phyloP scores from a whole-genome alignment of 2,113 vertebrate genomes.

The Propithecus coquereli region DNA sequence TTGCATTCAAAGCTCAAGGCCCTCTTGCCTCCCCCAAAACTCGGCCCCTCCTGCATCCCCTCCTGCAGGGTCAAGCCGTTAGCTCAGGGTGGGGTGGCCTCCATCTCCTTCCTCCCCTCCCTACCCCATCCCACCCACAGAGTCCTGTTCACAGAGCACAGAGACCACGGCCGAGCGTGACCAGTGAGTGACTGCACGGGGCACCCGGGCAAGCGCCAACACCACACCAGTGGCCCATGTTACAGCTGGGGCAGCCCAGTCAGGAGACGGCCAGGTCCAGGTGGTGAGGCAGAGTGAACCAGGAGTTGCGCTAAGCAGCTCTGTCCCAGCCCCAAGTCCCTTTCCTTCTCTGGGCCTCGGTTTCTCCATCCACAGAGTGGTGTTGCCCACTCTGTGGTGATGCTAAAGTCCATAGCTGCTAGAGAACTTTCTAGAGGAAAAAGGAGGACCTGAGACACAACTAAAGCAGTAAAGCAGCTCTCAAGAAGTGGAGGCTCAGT shows the following conservation, averaged over 20 bases:
- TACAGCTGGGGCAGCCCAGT: fast-evolving
- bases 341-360: background rate
- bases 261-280: fast-evolving
- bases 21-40: background rate
- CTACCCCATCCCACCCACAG: background rate
- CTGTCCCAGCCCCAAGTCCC: background rate
- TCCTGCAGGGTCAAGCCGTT: background rate
- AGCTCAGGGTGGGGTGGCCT: fast-evolving
- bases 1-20: background rate
- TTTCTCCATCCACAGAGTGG: background rate
- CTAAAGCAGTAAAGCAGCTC: background rate
- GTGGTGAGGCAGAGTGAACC: fast-evolving
- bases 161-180: fast-evolving
- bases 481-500: fast-evolving
- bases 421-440: background rate
- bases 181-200: background rate
- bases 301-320: background rate
- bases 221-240: fast-evolving
- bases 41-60: no score
- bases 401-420: background rate
- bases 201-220: fast-evolving
- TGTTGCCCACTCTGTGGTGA: background rate
- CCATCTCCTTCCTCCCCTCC: background rate
- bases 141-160: background rate
- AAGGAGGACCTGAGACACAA: background rate